Conservation (phyloP, 2,797 vertebrate species). For the Strix occidentalis region DNA sequence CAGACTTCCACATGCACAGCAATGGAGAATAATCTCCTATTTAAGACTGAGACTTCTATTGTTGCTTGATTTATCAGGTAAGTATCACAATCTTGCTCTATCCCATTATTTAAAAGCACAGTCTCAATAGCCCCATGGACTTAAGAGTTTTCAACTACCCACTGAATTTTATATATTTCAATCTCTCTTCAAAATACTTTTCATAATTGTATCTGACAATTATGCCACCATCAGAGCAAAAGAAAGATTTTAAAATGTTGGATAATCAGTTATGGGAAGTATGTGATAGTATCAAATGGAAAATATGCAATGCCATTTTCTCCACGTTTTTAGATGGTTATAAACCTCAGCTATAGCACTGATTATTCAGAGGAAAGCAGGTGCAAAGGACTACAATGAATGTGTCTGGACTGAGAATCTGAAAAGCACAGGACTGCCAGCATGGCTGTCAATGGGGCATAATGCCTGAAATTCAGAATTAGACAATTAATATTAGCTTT, state of each 20-base stretch:
- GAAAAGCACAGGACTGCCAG: background rate
- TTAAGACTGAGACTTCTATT: background rate
- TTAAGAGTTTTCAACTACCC: background rate
- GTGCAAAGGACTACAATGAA: background rate
- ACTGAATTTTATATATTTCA: background rate
- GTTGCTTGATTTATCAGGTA: background rate
- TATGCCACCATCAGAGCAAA: background rate
- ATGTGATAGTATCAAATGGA: background rate
- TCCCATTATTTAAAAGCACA: background rate
- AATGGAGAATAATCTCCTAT: background rate
- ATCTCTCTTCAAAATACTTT: background rate
- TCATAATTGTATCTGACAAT: background rate
- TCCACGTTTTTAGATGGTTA: background rate
- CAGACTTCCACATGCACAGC: background rate
- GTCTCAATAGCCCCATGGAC: background rate
- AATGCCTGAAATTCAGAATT: background rate
- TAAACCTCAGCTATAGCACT: background rate
- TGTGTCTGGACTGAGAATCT: background rate
- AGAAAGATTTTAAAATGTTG: background rate
- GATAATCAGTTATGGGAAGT: background rate
- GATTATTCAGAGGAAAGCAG: background rate
- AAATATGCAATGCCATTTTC: background rate
- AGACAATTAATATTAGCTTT: background rate
- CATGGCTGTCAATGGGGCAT: background rate
- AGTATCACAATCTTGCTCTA: background rate